Base-by-base conservation (phyloP, 2,797 vertebrate species). In the Cossypha dichroa region DNA sequence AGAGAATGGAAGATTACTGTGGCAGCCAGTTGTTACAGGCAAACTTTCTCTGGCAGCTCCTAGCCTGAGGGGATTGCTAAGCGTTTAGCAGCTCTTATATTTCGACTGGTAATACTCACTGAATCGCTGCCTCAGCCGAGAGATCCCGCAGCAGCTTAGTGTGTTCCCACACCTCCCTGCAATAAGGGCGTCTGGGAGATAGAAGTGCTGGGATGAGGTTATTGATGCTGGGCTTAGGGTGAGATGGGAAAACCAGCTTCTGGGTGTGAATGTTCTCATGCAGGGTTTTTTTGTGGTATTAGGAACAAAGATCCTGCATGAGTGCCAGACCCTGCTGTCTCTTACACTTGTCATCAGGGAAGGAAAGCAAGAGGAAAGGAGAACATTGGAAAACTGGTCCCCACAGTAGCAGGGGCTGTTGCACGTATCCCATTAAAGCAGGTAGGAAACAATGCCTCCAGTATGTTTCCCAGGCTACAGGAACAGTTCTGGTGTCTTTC, bases 161-260 rank as follows among this genome's bases (percentile, higher is more conserved):
- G 23, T 56, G 15, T 13, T 38, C 56, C 62, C 10, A 11, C 33
- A 6, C 13, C 49, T 17, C 52, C 23, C 33, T 66, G 26, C 20
- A 4, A 0, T 28, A 19, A 5, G 3, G 10, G 26, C 11, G 18
- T 18, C 43, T 19, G 13, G 19, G 58, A 70, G 48, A 26, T 5
- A 6, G 0, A 9, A 48, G 15, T 48, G 15, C 16, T 22, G 25
- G 34, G 18, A 15, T 52, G 43, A 72, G 23, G 14, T 33, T 77
- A 22, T 9, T 41, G 11, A 19, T 36, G 70, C 48, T 60, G 38
- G 22, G 11, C 17, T 36, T 64, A 9, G 15, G 18, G 11, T 56
- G 26, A 79, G 40, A 9, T 29, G 14, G 56, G 62, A 74, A 51
- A 79, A 83, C 21, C 62, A 28, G 5, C 2, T 6, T 19, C 52